These are phyloP conservation scores for Pasiphila rectangulata DNA, from an alignment of 2,888 invertebrate species.

Conservation along the genomic window DNA sequence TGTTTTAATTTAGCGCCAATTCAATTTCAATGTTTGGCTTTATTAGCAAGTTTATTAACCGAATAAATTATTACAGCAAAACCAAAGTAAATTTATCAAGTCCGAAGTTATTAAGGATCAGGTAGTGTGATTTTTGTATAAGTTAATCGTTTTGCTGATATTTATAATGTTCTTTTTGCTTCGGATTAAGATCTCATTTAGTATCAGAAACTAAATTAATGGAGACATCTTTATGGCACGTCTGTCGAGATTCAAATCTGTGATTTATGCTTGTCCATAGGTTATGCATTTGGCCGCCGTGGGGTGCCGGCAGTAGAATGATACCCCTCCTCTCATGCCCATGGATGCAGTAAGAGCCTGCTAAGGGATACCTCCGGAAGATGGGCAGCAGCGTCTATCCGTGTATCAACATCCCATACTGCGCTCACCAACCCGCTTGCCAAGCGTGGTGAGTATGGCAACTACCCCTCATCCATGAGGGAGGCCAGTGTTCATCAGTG, in stretches of 20 bases:
- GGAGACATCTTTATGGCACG: constrained; percentile 9
- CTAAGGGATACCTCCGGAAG: too few relatives aligned
- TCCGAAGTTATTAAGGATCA: constrained; percentile 1
- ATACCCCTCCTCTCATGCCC: too few relatives aligned
- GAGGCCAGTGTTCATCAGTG: too few relatives aligned
- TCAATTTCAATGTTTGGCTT: constrained; percentile 5
- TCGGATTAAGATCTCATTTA: constrained; percentile 3
- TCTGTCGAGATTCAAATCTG: constrained; percentile 5
- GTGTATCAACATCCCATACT: too few relatives aligned
- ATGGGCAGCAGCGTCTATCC: too few relatives aligned
- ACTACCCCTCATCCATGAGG: too few relatives aligned
- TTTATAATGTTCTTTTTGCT: constrained; percentile 7
- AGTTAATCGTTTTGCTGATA: neutral
- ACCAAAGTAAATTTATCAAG: constrained; percentile 17
- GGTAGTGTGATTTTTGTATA: neutral
- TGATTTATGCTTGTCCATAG: constrained; percentile 6
- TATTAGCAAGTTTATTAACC: constrained; percentile 10
- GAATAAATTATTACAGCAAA: constrained; percentile 23
- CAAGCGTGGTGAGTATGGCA: too few relatives aligned
- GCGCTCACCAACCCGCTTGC: too few relatives aligned
- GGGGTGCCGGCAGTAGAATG: too few relatives aligned
- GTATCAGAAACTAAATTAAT: constrained; percentile 3
- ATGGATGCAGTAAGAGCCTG: too few relatives aligned
- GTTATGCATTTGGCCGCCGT: neutral
- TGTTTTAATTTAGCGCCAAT: neutral